Evolutionary conservation across 2,113 vertebrate genomes (phyloP), one percentile per base, ranked within the genome.

Genomic region (Hippoglossus stenolepis): DNA sequence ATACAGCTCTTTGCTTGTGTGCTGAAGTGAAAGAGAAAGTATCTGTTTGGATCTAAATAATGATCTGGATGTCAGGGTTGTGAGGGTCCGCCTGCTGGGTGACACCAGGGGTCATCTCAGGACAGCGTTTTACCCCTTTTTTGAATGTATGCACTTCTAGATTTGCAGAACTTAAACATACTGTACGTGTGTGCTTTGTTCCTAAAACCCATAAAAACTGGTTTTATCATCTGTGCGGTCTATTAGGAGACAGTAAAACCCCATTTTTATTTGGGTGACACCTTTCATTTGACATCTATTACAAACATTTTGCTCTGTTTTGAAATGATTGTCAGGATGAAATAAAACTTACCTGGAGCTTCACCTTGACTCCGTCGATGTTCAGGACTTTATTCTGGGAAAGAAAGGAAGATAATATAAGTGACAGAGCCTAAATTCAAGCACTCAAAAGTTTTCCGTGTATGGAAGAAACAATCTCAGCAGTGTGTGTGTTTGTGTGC

Each of bases 351-450:
- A 98, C 97, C 96, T 98, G 97, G 58, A 98, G 89, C 91, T 97
- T 98, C 81, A 98, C 97, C 87, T 97, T 98, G 89, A 95, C 92
- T 9, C 95, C 96, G 12, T 98, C 97, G 87, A 98, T 96, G 0
- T 93, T 95, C 93, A 98, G 84, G 82, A 98, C 96, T 95, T 98
- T 98, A 86, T 98, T 98, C 97, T 98, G 95, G 68, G 96, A 97
- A 73, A 57, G 79, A 66, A 91, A 72, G 51, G 9, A 75, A 66
- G 20, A 89, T 21, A 66, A 57, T 31, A 76, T 60, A 70, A 84
- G 64, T 68, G 67, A 80, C 65, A 76, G 54, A 5, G 10, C 20
- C 14, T 65, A 49, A 31, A 79, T 72, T 65, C 26, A 76, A 59
- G 47, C 69, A 64, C 20, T 13, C 11, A 24, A 65, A 62, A 12